Evolutionary conservation across 2,113 vertebrate genomes (phyloP), one percentile per base, ranked within the genome.

Genomic region (Protomyctophum bolini): DNA sequence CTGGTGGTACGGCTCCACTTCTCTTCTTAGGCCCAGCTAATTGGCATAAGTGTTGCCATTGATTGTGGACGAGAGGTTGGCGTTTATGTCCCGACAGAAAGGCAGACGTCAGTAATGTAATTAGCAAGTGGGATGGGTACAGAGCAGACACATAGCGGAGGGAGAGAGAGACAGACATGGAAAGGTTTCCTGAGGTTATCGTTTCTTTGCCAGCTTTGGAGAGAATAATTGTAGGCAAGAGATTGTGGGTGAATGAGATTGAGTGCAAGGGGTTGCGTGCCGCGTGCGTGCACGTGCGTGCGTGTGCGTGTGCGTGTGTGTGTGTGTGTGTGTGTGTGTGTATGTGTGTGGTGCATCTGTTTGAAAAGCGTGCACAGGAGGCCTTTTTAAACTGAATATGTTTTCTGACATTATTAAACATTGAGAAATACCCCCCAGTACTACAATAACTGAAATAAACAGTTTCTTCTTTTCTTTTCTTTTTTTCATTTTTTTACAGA

Each of bases 1-100:
- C 56, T 77, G 33, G 71, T 61, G 51, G 6, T 69, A 76, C 29
- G 70, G 72, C 72, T 64, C 67, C 55, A 70, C 81, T 46, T 15
- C 11, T 49, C 83, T 88, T 73, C 66, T 79, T 56, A 52, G 60
- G 58, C 55, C 55, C 62, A 51, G 63, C 74, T 88, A 88, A 90
- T 86, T 81, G 73, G 72, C 62, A 41, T 79, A 77, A 87, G 87
- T 84, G 79, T 76, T 68, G 72, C 76, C 73, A 76, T 72, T 79
- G 78, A 80, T 71, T 84, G 58, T 64, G 70, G 73, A 82, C 78
- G 76, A 87, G 79, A 83, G 75, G 67, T 58, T 12, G 50, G 68
- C 80, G 77, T 82, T 83, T 74, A 68, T 74, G 72, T 75, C 64
- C 21, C 45, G 71, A 70, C 68, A 82, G 72, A 84, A 80, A 82